These are phyloP conservation scores for Neoscelio sp. DNA, from an alignment of 2,888 invertebrate species.

Conservation along the genomic window DNA sequence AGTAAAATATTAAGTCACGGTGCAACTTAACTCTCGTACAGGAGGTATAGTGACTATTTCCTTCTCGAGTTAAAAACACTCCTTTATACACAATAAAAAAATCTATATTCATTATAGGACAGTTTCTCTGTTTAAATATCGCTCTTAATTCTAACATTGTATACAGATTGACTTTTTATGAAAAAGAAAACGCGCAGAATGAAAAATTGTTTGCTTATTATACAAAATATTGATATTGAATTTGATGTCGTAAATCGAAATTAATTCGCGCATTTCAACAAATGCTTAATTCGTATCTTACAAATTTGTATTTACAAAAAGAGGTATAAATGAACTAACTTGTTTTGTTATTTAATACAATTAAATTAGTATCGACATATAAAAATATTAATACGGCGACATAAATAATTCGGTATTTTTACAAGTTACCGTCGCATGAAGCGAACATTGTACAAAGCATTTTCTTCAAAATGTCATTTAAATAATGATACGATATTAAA, in stretches of 20 bases:
- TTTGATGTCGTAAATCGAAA: conserved; percentile 71
- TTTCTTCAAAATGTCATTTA: conserved; percentile 71
- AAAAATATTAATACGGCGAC: conserved; percentile 77
- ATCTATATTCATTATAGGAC: conserved; percentile 74
- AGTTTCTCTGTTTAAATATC: conserved; percentile 75
- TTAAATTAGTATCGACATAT: conserved; percentile 80
- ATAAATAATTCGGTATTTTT: conserved; percentile 82
- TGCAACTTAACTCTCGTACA: conserved; percentile 75
- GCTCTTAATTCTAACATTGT: conserved; percentile 74
- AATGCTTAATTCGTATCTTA: conserved; percentile 77
- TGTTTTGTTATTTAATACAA: conserved; percentile 74
- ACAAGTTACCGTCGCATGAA: conserved; percentile 78
- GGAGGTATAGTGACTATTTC: conserved; percentile 82
- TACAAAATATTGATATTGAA: conserved; percentile 76
- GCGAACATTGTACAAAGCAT: conserved; percentile 78
- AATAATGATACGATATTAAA: conserved; percentile 76
- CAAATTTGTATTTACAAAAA: conserved; percentile 79
- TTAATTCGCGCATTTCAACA: conserved; percentile 65
- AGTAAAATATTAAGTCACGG: conserved; percentile 75
- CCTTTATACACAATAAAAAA: conserved; percentile 76
- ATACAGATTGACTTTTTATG: conserved; percentile 79
- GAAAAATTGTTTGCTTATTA: conserved; percentile 74
- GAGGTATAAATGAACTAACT: conserved; percentile 76
- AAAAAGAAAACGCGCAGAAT: conserved; percentile 68
- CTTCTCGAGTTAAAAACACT: conserved; percentile 75